Evolutionary conservation across 2,113 vertebrate species (phyloP), one percentile per base, ranked within the genome.

Genomic region (Neopipo cinnamomea): DNA sequence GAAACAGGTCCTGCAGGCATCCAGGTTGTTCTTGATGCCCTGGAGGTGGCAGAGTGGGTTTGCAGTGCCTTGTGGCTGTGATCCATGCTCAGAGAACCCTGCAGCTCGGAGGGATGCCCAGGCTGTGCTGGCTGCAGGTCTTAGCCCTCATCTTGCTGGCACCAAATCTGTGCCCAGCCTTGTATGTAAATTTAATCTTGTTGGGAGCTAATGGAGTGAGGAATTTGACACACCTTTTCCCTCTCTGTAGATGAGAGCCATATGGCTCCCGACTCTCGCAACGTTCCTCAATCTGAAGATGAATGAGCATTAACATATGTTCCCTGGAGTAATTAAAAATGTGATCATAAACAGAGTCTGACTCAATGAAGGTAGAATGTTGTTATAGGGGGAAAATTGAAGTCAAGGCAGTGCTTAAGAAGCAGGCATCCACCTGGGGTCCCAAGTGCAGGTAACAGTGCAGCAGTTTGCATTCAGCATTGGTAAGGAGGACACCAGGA

Each of bases 271-370:
- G 17, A 88, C 85, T 85, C 67, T 89, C 14, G 25, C 39, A 59
- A 70, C 3, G 3, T 8, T 72, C 58, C 77, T 91, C 25, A 0
- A 42, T 66, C 47, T 74, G 90, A 77, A 67, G 79, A 86, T 92
- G 90, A 90, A 90, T 91, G 71, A 88, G 27, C 5, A 67, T 74
- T 91, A 93, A 71, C 90, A 90, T 91, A 94, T 93, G 90, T 93
- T 96, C 92, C 92, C 78, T 53, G 50, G 72, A 91, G 90, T 95
- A 96, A 96, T 96, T 95, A 94, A 93, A 97, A 88, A 86, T 74
- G 63, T 63, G 63, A 92, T 96, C 74, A 84, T 71, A 94, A 94
- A 88, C 85, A 90, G 33, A 89, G 75, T 4, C 50, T 91, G 72
- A 87, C 42, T 84, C 50, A 79, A 6, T 77, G 75, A 73, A 91